A percentile compares a stretch with the other conserved stretches of the same genome.
phyloP scores from a whole-genome alignment of 2,113 vertebrate species.

The Corythornis vintsioides region DNA sequence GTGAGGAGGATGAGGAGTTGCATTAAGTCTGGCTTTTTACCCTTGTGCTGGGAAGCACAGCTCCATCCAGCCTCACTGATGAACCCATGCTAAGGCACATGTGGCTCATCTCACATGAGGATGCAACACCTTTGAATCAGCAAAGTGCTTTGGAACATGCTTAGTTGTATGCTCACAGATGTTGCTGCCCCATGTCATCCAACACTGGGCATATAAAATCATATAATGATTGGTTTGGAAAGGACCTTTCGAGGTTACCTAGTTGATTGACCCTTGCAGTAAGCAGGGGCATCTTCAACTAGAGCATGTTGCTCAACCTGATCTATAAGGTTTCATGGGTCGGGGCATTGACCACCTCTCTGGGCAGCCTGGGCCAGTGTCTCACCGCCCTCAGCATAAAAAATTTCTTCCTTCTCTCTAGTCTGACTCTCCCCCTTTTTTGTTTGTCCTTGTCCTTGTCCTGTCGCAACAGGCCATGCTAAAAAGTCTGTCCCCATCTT shows the following conservation, averaged over 20 bases:
- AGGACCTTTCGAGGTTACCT: not conserved
- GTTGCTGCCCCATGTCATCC: accelerated
- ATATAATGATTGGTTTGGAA: not conserved
- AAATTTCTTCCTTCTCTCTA: not conserved
- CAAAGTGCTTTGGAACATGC: not conserved
- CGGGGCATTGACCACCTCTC: not conserved
- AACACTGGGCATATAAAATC: not conserved
- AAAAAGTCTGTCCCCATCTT: not conserved
- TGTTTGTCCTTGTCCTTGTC: not conserved
- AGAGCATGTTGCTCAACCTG: not conserved
- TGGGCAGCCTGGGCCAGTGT: not conserved
- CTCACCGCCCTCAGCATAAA: not conserved
- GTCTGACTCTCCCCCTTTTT: not conserved
- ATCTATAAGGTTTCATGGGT: not conserved
- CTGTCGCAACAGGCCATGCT: not conserved
- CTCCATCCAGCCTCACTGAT: not conserved
- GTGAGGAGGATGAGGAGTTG: not conserved
- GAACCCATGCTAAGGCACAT: not conserved
- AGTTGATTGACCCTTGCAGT: not conserved
- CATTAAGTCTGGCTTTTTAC: not conserved
- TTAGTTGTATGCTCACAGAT: not conserved
- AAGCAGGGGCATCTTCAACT: not conserved
- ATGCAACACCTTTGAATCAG: not conserved
- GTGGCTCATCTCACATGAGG: not conserved
- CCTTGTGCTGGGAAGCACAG: not conserved